Base-by-base conservation (phyloP, 2,113 vertebrate species). In the Saguinus imperator region DNA sequence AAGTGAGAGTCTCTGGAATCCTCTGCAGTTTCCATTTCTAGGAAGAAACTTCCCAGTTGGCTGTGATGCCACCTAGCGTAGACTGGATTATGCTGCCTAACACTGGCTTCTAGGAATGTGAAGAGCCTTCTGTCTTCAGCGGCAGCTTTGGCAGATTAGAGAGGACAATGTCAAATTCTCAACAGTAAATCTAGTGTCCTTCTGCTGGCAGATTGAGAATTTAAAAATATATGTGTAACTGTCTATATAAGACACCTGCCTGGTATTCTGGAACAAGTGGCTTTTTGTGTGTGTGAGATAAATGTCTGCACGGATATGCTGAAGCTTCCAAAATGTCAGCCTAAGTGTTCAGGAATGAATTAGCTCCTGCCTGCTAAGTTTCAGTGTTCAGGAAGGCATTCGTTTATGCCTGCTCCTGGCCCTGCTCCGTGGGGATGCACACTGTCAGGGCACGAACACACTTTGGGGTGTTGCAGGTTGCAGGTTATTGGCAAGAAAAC, bases 151-250 rank as follows among this genome's bases (percentile, higher is more conserved):
- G 8, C n/a, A 85, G 16, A 81, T 85, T 35, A 87, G 73, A 97
- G 58, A 40, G 6, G 37, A 79, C 9, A 32, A 76, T 68, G 87
- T 84, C 55, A 75, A 70, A 88, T 57, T 93, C 40, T 94, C 52
- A 52, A 37, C 27, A 50, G 40, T 43, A 75, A 88, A 81, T 64
- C n/a, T 55, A 50, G n/a, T 89, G 45, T 25, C 14, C 66, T 70
- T 89, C 13, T 57, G 55, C 18, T 72, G 29, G 23, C 20, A 87
- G n/a, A 82, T 13, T 3, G 11, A 91, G 50, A 52, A 82, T 86
- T 79, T 17, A 48, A 73, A 72, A 83, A 45, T 48, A 32, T 1
- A 11, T 55, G 11, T 77, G 0, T 84, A 61, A 83, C 50, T 84
- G 20, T 55, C 57, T 50, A 5, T 17, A 8, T 55, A 43, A 43